A percentile compares a stretch with the other conserved stretches of the same genome.
These are phyloP conservation scores for Stenopsyche tienmushanensis DNA, from an alignment of 1,140 invertebrate species.

Conservation along the genomic window DNA sequence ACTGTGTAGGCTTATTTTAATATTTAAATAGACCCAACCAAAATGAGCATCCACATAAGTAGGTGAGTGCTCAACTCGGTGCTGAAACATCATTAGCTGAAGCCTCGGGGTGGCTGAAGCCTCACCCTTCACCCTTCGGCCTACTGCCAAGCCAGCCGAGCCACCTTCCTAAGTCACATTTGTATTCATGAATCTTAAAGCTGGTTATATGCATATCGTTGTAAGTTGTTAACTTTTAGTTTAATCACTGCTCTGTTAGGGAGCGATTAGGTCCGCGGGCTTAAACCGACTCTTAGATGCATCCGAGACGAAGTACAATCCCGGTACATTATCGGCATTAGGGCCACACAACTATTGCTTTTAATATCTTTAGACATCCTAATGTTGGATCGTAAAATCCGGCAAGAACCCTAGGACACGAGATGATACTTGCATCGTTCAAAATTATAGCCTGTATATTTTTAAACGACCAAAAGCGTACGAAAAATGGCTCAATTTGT, in stretches of 20 bases:
- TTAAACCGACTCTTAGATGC: not conserved
- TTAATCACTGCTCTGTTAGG: slow-evolving; percentile 27
- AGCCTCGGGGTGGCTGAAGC: slow-evolving; percentile 12
- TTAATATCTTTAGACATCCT: no score
- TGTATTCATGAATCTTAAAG: slow-evolving; percentile 41
- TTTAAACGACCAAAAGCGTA: no score
- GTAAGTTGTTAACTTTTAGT: slow-evolving; percentile 34
- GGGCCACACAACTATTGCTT: no score
- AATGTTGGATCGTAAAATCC: no score
- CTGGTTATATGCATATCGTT: slow-evolving; percentile 18
- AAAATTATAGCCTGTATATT: no score
- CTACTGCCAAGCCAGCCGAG: not conserved
- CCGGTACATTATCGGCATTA: no score
- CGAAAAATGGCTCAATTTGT: no score
- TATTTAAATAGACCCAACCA: slow-evolving; percentile 22
- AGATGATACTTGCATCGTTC: no score
- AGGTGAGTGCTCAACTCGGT: slow-evolving; percentile 27
- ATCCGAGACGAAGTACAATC: no score
- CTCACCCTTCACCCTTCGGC: not conserved
- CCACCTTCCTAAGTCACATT: slow-evolving; percentile 17
- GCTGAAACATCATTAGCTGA: slow-evolving; percentile 25
- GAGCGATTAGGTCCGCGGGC: slow-evolving; percentile 4
- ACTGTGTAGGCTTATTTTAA: slow-evolving; percentile 22
- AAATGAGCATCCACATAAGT: slow-evolving; percentile 21
- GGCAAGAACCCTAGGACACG: no score